These are phyloP conservation scores for Chymomyza caudatula DNA, from an alignment of 2,888 invertebrate species.

Conservation along the genomic window DNA sequence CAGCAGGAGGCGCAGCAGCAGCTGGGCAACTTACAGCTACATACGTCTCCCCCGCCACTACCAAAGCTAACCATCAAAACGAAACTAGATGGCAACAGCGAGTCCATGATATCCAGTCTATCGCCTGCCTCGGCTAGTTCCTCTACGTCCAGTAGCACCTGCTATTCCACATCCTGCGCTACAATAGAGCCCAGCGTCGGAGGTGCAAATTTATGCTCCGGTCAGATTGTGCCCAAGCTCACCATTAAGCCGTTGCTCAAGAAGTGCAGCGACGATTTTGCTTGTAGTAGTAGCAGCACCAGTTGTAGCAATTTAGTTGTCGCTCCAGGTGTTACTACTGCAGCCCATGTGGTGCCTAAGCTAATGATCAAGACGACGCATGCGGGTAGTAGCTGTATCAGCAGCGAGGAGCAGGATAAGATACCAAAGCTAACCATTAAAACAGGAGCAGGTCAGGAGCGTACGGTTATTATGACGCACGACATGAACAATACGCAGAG, in stretches of 20 bases:
- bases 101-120: constrained; percentile 73
- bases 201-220: not conserved
- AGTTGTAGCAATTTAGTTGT: not conserved
- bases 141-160: constrained; percentile 29
- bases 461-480: constrained; percentile 79
- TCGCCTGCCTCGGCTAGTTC: constrained; percentile 67
- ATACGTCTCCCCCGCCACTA: constrained; percentile 69
- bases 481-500: constrained; percentile 74
- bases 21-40: constrained; percentile 8
- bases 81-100: constrained; percentile 70
- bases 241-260: constrained; percentile 36
- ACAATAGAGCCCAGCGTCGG: not conserved
- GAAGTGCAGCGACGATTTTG: not conserved
- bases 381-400: constrained; percentile 61
- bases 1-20: constrained; percentile 14
- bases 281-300: not conserved
- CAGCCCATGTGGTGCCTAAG: constrained; percentile 79
- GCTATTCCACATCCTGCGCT: constrained; percentile 76
- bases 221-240: constrained; percentile 31
- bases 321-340: not conserved
- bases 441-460: constrained; percentile 52
- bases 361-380: constrained; percentile 80
- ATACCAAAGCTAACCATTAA: constrained; percentile 79
- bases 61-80: constrained; percentile 82
- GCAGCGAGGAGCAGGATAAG: constrained; percentile 54